Percentiles rank a stretch among this genome's conserved stretches.
Evolutionary conservation across 2,113 vertebrate species (phyloP).

Genomic region (Bos indicus): DNA sequence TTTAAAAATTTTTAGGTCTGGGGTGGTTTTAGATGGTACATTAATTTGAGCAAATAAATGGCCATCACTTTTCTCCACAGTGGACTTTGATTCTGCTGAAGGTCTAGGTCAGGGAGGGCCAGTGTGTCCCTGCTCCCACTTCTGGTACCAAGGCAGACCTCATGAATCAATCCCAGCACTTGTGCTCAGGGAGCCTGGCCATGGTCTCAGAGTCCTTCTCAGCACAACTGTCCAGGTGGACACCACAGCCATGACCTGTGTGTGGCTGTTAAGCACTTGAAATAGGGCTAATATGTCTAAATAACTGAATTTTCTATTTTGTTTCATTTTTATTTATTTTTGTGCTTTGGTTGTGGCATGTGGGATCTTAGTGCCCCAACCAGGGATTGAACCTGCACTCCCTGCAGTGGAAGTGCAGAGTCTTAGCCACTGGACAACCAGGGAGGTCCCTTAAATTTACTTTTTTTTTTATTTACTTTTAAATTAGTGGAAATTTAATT

Average conservation of each 20-base stretch:
- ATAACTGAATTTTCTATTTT: background rate
- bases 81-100: background rate
- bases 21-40: background rate
- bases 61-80: background rate
- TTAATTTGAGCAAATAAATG: background rate
- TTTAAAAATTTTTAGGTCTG: background rate
- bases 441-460: background rate
- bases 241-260: rapidly evolving
- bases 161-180: background rate
- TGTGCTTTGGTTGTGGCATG: background rate
- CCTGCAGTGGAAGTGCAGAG: background rate
- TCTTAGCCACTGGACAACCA: background rate
- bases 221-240: background rate
- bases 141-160: background rate
- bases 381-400: background rate
- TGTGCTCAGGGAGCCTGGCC: background rate
- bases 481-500: background rate
- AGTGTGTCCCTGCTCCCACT: background rate
- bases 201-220: background rate
- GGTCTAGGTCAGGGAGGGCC: background rate
- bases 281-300: background rate
- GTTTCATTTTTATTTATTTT: background rate
- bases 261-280: background rate
- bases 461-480: background rate
- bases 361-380: background rate